Base-by-base conservation (phyloP, 2,888 invertebrate genomes). In the Marasmarcha lunaedactyla region DNA sequence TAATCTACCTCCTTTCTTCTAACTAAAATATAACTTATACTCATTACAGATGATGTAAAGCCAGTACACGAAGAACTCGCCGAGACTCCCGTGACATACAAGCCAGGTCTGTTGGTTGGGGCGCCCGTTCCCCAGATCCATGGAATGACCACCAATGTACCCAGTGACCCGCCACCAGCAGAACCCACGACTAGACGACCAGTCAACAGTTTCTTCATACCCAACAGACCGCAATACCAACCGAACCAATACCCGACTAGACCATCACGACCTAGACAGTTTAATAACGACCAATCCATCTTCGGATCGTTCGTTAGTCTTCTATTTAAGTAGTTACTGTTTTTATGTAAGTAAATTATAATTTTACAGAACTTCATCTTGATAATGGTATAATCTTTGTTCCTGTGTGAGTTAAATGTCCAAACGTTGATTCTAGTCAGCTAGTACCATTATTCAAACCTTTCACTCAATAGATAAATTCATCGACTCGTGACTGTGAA, bases 281-380 rank as follows among this genome's bases (percentile, higher is more conserved):
- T 58, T 26, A 54, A 52, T 38, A 46, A 52, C 42, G 54, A 49
- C 36, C 45, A 54, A 37, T 59, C 60, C 37, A 54, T 81, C 43
- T 37, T 81, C 15, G 69, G 72, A 42, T 79, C 81, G 1, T 81
- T 81, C 46, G 48, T 78, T 33, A 74, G 77, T 55, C 62, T 81
- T 42, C 58, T 81, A 37, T 68, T 73, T 45, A 59, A 76, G 70
- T 67, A 66, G 71, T n/a, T 20, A 63, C 46, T 3, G 4, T 20
- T 20, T 20, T 20, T 20, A 20, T 20, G n/a, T 20, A 20, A 20
- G 20, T 20, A 20, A 20, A 20, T 20, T 20, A 20, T n/a, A n/a
- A n/a, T n/a, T 20, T 20, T 20, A 20, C 7, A 20, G 20, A 5
- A 7, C 20, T 20, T 7, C 20, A 20, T 20, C 7, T 20, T 7